These are phyloP conservation scores for Trichopoda pennipes DNA, from an alignment of 2,888 invertebrate species.

Conservation along the genomic window DNA sequence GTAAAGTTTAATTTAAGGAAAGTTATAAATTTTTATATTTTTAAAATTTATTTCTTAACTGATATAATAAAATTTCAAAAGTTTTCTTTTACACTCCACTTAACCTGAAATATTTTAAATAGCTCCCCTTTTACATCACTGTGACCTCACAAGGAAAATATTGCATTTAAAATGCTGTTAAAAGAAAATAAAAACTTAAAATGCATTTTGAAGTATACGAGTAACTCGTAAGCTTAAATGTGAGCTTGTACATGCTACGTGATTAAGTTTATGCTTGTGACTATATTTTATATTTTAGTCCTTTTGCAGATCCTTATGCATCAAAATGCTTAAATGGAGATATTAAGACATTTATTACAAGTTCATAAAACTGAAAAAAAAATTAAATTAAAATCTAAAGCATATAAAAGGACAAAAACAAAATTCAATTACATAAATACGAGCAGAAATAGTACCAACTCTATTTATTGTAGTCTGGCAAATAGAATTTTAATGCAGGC, in stretches of 20 bases:
- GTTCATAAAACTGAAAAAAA: slow-evolving; percentile 63
- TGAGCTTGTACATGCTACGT: neutral
- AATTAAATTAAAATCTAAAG: slow-evolving; percentile 64
- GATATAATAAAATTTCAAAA: too few relatives aligned
- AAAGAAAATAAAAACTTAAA: neutral
- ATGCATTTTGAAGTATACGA: too few relatives aligned
- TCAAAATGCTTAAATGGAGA: slow-evolving; percentile 60
- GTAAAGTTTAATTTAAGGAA: too few relatives aligned
- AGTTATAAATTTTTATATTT: too few relatives aligned
- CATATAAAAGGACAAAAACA: neutral
- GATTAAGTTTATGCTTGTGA: slow-evolving; percentile 1
- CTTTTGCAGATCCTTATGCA: slow-evolving; percentile 31
- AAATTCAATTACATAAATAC: slow-evolving; percentile 50
- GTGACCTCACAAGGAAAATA: neutral
- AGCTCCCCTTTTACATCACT: too few relatives aligned
- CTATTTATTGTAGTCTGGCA: neutral
- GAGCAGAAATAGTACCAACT: slow-evolving; percentile 6
- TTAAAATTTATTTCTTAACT: too few relatives aligned
- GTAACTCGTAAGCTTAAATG: neutral
- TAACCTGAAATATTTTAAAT: too few relatives aligned
- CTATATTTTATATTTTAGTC: slow-evolving; percentile 18
- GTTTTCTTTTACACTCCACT: too few relatives aligned
- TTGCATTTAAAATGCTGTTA: slow-evolving; percentile 25
- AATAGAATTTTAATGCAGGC: slow-evolving; percentile 40
- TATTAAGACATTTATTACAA: slow-evolving; percentile 65